Evolutionary conservation across 2,113 vertebrate genomes (phyloP), one percentile per base, ranked within the genome.

Genomic region (Eleginops maclovinus): DNA sequence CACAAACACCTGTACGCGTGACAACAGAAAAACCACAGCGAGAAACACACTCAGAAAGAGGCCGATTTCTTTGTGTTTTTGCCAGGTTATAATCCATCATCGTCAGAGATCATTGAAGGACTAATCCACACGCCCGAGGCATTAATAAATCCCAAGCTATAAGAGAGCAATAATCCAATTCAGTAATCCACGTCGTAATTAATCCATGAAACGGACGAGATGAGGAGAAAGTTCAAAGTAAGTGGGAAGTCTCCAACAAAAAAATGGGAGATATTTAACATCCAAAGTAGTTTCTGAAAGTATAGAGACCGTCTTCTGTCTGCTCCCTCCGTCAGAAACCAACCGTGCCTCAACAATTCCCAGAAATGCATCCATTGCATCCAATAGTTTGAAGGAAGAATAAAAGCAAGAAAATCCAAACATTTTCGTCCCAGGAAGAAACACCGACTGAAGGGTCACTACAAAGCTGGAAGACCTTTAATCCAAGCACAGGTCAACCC

Each of bases 121-220:
- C 0, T 56, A 60, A 15, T 76, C 66, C 67, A 46, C n/a, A n/a
- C 2, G 3, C 9, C 11, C 56, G 26, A 47, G 17, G 41, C 15
- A 0, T 36, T 36, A 5, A 36, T 36, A 40, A 26, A 68, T 55
- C 49, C 71, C 26, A 24, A 22, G 56, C 26, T 2, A 40, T 5
- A 62, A 13, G 9, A 24, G 24, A 24, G 2, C 4, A 44, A 40
- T 36, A 36, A 60, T 49, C 47, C 56, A 0, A 8, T 40, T 19
- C 28, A 13, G n/a, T 59, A 53, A 5, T 76, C 72, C 65, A 76
- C 19, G 11, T 11, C 22, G 54, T n/a, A 51, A 36, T 19, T 43
- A 77, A 54, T 77, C 67, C 77, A 59, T 3, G 4, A 61, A 8
- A 44, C 1, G 9, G n/a, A 13, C 4, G 10, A 36, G 15, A 22